Evolutionary conservation across 64 coral and sea anemone species (phyloP).

Genomic region (Pocillopora damicornis): DNA sequence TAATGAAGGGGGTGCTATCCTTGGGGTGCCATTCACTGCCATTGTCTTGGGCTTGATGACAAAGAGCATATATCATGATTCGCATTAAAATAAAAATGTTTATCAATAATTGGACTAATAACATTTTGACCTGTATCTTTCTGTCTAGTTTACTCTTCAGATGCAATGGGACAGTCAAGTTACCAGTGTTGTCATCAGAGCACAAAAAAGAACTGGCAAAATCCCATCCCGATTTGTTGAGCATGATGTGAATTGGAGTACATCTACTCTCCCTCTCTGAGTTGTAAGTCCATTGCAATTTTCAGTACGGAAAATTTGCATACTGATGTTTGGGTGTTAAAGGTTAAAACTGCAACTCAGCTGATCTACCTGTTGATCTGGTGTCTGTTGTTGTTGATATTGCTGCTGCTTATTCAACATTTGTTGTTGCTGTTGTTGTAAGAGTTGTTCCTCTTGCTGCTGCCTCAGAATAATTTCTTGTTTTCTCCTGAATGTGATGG

Average conservation of each 20-base stretch:
- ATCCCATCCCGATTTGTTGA: too few relatives aligned
- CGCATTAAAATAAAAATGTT: not conserved
- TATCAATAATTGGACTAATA: not conserved
- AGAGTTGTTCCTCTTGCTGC: constrained; percentile 15
- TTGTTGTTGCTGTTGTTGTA: constrained; percentile 31
- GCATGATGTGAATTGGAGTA: too few relatives aligned
- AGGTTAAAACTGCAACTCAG: not conserved
- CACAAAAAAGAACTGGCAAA: too few relatives aligned
- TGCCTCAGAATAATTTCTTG: constrained; percentile 38
- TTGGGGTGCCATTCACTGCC: constrained; percentile 66
- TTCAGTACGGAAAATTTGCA: too few relatives aligned
- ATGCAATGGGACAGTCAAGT: too few relatives aligned
- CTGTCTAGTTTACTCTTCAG: too few relatives aligned
- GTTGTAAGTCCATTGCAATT: too few relatives aligned
- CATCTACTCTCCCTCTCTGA: too few relatives aligned
- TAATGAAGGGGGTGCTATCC: constrained; percentile 83
- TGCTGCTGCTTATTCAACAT: not conserved
- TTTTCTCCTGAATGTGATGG: constrained; percentile 33
- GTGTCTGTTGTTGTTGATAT: constrained; percentile 6
- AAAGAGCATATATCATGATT: not conserved
- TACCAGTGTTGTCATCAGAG: too few relatives aligned
- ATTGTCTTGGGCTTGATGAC: constrained; percentile 44
- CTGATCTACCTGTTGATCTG: constrained; percentile 24
- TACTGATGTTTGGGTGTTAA: too few relatives aligned
- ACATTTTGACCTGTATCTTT: too few relatives aligned